Percentiles rank a stretch among this genome's conserved stretches.
Conservation (phyloP, 2,797 vertebrate species). For the Propithecus perrieri region DNA sequence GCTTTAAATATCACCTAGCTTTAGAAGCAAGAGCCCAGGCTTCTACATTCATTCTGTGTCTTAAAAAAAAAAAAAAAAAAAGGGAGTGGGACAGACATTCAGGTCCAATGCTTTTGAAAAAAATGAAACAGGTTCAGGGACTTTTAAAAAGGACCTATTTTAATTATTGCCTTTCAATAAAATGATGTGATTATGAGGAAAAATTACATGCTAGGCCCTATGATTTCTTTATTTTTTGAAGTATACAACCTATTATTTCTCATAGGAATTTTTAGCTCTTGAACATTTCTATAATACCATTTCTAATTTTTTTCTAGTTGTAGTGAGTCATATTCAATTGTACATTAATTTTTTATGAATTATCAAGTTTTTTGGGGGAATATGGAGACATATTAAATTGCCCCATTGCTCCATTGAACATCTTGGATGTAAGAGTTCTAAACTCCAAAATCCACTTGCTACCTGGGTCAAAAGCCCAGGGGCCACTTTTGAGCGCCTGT, state of each 20-base stretch:
- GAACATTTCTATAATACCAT: neutral
- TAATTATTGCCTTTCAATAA: constrained; percentile 62
- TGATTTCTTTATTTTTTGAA: constrained; percentile 39
- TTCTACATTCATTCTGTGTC: neutral
- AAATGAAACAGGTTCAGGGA: neutral
- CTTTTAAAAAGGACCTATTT: constrained; percentile 22
- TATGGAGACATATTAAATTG: neutral
- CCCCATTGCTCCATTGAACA: neutral
- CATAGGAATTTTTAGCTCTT: constrained; percentile 31
- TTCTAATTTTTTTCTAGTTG: neutral
- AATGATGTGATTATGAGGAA: neutral
- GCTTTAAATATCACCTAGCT: constrained; percentile 17
- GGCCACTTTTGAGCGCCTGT: neutral
- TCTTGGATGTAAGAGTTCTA: neutral
- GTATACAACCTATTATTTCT: neutral
- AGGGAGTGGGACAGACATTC: neutral
- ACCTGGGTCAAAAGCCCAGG: neutral
- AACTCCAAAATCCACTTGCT: neutral
- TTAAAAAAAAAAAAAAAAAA: neutral
- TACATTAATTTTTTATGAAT: neutral
- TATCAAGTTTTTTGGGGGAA: neutral
- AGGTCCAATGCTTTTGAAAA: neutral
- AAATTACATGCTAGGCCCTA: neutral
- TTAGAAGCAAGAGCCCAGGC: neutral
- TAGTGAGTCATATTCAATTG: neutral